Conservation (phyloP, 2,888 invertebrate genomes). For the Meandrusa payeni region DNA sequence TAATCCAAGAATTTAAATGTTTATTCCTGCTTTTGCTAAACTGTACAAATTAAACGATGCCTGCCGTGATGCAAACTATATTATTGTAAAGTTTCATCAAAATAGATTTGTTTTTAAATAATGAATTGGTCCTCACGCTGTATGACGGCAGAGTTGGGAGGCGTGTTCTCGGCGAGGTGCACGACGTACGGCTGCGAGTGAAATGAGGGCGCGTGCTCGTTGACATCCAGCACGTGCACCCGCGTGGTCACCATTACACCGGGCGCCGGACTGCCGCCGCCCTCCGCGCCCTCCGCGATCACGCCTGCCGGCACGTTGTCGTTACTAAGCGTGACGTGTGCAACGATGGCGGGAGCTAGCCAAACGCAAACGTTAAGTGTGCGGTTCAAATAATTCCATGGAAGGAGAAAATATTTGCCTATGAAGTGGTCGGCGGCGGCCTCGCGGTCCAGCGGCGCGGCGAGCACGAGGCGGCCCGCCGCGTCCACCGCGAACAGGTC, state of each 20-base stretch:
- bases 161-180: constrained; percentile 90
- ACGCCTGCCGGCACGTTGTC: constrained; percentile 46
- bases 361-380: no score
- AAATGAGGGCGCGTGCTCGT: constrained; percentile 93
- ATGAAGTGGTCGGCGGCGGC: constrained; percentile 84
- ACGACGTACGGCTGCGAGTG: constrained; percentile 91
- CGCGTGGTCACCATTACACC: constrained; percentile 86
- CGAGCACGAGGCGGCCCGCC: constrained; percentile 87
- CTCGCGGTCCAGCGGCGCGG: constrained; percentile 89
- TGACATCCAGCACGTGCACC: constrained; percentile 92
- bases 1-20: no score
- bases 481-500: constrained; percentile 84
- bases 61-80: no score
- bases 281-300: constrained; percentile 57
- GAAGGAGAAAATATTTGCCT: constrained; percentile 55
- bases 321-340: no score
- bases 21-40: no score
- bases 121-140: no score
- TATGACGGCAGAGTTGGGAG: constrained; percentile 87
- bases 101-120: no score
- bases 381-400: no score
- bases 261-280: constrained; percentile 73
- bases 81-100: no score
- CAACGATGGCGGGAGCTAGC: no score
- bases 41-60: no score